phyloP scores from a whole-genome alignment of 2,888 invertebrate genomes.

The Cotesia congregata region DNA sequence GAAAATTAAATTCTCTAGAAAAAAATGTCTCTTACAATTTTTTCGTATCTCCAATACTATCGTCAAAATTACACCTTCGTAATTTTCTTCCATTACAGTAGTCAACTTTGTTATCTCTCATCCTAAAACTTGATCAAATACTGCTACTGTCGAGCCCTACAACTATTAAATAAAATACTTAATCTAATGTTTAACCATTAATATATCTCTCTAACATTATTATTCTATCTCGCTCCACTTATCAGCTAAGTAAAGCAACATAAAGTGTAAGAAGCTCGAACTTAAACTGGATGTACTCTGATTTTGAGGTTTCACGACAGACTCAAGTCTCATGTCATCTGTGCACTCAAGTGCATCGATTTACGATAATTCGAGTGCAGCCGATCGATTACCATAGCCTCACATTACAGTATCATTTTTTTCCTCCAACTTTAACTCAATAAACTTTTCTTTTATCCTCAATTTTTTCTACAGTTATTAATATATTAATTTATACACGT shows the following conservation, averaged over 20 bases:
- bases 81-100: no score
- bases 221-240: neutral
- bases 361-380: neutral
- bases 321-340: neutral
- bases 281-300: neutral
- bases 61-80: no score
- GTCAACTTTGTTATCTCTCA: no score
- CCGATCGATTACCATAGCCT: neutral
- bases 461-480: neutral
- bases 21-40: no score
- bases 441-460: neutral
- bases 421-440: neutral
- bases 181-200: slow-evolving; percentile 6
- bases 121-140: slow-evolving; percentile 40
- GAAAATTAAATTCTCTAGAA: no score
- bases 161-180: neutral
- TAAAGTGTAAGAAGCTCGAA: neutral
- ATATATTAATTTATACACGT: no score
- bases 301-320: neutral
- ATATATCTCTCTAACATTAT: slow-evolving; percentile 6
- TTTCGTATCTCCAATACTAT: no score
- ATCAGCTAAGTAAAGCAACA: neutral
- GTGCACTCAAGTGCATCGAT: neutral
- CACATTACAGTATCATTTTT: no score
- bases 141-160: neutral